Evolutionary conservation across 2,113 vertebrate genomes (phyloP).

Genomic region (Aptenodytes patagonicus): DNA sequence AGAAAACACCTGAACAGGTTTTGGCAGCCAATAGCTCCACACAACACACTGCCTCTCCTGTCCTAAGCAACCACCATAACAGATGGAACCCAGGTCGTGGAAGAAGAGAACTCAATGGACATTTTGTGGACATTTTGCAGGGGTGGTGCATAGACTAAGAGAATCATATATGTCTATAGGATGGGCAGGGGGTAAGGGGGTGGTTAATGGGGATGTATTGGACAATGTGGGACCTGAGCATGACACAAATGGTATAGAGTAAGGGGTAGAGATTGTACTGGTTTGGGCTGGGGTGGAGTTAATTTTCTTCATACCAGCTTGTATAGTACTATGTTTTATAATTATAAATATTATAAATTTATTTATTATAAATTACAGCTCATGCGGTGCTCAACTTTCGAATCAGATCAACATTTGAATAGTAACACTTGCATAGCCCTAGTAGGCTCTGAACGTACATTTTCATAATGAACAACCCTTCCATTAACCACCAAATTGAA

Average conservation of each 20-base stretch:
- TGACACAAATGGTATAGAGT: background rate
- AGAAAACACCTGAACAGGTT: background rate
- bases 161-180: background rate
- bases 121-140: background rate
- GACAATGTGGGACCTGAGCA: background rate
- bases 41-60: background rate
- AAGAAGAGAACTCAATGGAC: background rate
- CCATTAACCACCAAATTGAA: background rate
- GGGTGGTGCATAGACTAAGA: background rate
- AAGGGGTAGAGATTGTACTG: background rate
- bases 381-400: background rate
- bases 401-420: background rate
- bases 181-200: rapidly evolving
- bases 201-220: background rate
- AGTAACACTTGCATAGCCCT: background rate
- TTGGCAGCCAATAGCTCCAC: background rate
- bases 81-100: background rate
- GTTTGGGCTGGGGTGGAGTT: background rate
- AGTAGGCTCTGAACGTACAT: background rate
- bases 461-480: background rate
- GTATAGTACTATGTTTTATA: background rate
- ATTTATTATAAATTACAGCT: background rate
- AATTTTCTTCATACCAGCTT: background rate
- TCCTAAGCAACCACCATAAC: background rate
- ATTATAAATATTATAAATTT: background rate